A percentile compares a stretch with the other conserved stretches of the same genome.
These are phyloP conservation scores for Blennius ocellaris DNA, from an alignment of 2,113 vertebrate genomes.

Conservation along the genomic window DNA sequence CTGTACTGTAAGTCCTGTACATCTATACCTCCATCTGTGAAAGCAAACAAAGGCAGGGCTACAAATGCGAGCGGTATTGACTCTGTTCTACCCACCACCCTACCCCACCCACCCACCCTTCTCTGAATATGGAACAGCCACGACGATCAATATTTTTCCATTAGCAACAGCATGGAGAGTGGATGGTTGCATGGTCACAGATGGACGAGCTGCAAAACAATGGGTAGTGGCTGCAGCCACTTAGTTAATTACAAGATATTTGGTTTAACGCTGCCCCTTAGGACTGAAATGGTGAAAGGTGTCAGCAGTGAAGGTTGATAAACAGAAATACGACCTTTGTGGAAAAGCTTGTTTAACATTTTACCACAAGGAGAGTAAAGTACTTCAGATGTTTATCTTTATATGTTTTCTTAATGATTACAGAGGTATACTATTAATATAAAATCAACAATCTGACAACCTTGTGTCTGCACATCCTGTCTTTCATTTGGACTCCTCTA, in stretches of 20 bases:
- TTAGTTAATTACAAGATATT: slow-evolving; percentile 79
- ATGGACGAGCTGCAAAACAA: slow-evolving; percentile 59
- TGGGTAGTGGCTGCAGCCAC: slow-evolving; percentile 58
- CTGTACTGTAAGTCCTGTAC: slow-evolving; percentile 13
- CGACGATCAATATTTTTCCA: slow-evolving; percentile 83
- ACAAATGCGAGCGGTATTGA: slow-evolving; percentile 51
- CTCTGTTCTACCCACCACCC: slow-evolving; percentile 27
- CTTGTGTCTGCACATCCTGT: too few relatives aligned
- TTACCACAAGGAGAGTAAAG: too few relatives aligned
- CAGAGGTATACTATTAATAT: too few relatives aligned
- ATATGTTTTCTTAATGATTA: too few relatives aligned
- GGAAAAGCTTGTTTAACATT: not conserved
- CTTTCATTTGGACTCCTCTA: too few relatives aligned
- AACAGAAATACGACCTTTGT: slow-evolving; percentile 6
- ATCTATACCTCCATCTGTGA: slow-evolving; percentile 52
- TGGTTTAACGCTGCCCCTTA: slow-evolving; percentile 51
- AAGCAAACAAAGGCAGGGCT: slow-evolving; percentile 29
- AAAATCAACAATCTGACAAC: too few relatives aligned
- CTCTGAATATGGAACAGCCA: slow-evolving; percentile 70
- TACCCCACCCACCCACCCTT: slow-evolving; percentile 4
- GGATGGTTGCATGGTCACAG: slow-evolving; percentile 65
- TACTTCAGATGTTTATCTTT: too few relatives aligned
- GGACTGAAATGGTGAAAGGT: slow-evolving; percentile 33
- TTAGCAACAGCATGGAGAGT: slow-evolving; percentile 74
- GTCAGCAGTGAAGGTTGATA: not conserved